Evolutionary conservation across 2,888 invertebrate genomes (phyloP).

Genomic region (Cerastis rubricosa): DNA sequence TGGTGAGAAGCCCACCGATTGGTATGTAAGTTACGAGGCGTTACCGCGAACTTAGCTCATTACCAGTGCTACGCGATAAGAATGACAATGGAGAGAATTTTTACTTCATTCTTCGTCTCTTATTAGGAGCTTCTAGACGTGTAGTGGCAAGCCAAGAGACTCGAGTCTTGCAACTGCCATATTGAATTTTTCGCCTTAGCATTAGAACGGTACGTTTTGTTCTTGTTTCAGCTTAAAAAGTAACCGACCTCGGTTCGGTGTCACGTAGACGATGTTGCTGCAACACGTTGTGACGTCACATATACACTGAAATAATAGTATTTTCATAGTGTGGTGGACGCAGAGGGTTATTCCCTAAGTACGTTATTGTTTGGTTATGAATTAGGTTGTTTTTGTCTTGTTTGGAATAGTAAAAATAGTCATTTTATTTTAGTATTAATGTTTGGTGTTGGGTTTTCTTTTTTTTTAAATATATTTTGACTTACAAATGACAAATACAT

Average conservation of each 20-base stretch:
- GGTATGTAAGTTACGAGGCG: constrained; percentile 89
- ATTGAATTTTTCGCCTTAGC: constrained; percentile 78
- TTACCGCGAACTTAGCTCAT: constrained; percentile 90
- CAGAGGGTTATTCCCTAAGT: constrained; percentile 56
- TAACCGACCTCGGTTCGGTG: constrained; percentile 48
- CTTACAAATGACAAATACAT: neutral
- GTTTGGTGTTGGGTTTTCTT: neutral
- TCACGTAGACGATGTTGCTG: constrained; percentile 52
- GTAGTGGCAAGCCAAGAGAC: constrained; percentile 78
- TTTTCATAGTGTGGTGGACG: constrained; percentile 49
- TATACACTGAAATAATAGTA: constrained; percentile 46
- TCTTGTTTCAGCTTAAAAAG: constrained; percentile 66
- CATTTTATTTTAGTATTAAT: neutral
- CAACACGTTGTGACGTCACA: constrained; percentile 49
- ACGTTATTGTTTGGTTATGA: constrained; percentile 37
- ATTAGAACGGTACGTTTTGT: constrained; percentile 57
- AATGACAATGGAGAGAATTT: constrained; percentile 89
- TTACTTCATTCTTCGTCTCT: constrained; percentile 84
- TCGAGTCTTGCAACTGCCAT: constrained; percentile 76
- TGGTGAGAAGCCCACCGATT: constrained; percentile 80
- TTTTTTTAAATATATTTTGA: neutral
- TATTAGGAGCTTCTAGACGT: constrained; percentile 83
- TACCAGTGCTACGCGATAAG: constrained; percentile 84
- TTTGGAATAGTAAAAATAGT: neutral
- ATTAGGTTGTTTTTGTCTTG: constrained; percentile 7